Evolutionary conservation across 2,797 vertebrate species (phyloP).

Genomic region (Typhlichthys eigenmanni): DNA sequence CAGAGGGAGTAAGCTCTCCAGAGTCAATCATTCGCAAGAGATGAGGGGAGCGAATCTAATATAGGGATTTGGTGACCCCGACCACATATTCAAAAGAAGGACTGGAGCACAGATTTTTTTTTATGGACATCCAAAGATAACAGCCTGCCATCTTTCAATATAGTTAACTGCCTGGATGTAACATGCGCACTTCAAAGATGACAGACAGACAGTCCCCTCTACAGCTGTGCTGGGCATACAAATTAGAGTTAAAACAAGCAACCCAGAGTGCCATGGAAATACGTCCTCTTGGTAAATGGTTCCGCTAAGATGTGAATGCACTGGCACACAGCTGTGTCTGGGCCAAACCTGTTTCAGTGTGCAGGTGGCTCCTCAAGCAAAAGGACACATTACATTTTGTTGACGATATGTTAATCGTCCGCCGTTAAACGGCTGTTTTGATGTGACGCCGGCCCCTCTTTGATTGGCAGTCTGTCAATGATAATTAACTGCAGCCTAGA

Average conservation of each 20-base stretch:
- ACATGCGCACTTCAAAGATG: slow-evolving; percentile 2
- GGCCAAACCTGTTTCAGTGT: too few relatives aligned
- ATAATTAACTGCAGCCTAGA: slow-evolving; percentile 45
- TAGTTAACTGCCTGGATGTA: slow-evolving; percentile 1
- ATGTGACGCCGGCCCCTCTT: slow-evolving; percentile 20
- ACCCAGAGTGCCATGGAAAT: slow-evolving; percentile 12
- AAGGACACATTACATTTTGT: background rate
- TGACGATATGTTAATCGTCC: slow-evolving; percentile 2
- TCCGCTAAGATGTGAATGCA: background rate
- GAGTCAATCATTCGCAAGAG: slow-evolving; percentile 21
- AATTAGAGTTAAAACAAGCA: slow-evolving; percentile 10
- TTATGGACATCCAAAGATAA: background rate
- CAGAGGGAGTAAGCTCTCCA: slow-evolving; percentile 4
- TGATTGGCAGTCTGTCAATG: slow-evolving; percentile 43
- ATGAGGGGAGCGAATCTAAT: slow-evolving; percentile 10
- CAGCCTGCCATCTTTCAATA: background rate
- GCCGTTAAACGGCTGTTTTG: slow-evolving; percentile 9
- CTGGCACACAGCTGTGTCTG: background rate
- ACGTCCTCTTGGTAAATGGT: background rate
- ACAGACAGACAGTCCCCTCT: background rate
- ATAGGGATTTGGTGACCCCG: background rate
- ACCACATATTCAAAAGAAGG: too few relatives aligned
- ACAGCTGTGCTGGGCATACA: slow-evolving; percentile 9
- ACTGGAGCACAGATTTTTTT: background rate
- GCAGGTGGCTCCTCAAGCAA: background rate